Base-by-base conservation (phyloP, 2,888 invertebrate species). In the Drosophila maculinotata region DNA sequence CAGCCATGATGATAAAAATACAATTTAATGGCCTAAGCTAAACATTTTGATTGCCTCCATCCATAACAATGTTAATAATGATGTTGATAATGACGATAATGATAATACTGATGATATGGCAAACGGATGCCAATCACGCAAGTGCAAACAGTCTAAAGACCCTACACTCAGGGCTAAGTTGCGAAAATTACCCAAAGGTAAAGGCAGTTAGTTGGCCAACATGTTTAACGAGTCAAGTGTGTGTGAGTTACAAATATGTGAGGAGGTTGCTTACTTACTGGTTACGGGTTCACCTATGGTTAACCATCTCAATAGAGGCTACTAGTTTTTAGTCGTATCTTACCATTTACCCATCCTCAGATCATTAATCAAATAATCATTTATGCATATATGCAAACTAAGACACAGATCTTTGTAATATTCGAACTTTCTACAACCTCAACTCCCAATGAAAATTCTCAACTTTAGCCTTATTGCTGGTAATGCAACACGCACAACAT, bases 11-110 rank as follows among this genome's bases (percentile, higher is more conserved):
- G 52, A 64, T 72, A 77, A 80, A 74, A 80, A 76, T 80, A 74
- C 77, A 72, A 74, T 74, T 77, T 80, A 59, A 74, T 74, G 81
- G 54, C 56, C 72, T 66, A 76, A 80, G 74, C 77, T 52, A 54
- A 80, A 72, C 73, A 77, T 77, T 74, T 74, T 77, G 81, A 74
- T 80, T 80, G 74, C 80, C 58, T 44, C 41, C 49, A 31, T 12
- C 26, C 52, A 63, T 64, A 28, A 66, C 42, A 45, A 53, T 45
- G 56, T 14, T 64, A 20, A 48, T 60, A 51, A 70, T 51, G 28
- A 48, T 28, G 41, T 36, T 42, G 33, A 33, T 42, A 45, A 64
- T 45, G 45, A 47, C 38, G 6, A 39, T 60, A 39, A 60, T 51
- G 48, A 67, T 56, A 30, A 28, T 64, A 25, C 38, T 45, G 33